Conservation (phyloP, 2,113 vertebrate genomes). For the Dicaeum eximium region DNA sequence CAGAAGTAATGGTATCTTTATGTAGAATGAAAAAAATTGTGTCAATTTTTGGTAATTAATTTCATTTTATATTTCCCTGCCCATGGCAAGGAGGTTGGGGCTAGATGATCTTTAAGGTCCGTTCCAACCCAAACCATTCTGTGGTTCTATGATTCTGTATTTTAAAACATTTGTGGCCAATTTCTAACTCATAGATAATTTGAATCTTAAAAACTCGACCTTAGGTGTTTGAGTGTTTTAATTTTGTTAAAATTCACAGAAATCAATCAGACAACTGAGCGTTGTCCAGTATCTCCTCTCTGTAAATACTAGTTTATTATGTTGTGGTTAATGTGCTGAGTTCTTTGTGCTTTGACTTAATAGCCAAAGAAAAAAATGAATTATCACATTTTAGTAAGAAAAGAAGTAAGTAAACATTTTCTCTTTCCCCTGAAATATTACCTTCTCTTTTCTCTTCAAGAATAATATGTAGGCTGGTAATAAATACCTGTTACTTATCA, state of each 20-base stretch:
- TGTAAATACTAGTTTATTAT: slow-evolving; percentile 71
- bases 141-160: neutral
- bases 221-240: slow-evolving; percentile 60
- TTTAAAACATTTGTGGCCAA: neutral
- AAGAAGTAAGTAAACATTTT: slow-evolving; percentile 38
- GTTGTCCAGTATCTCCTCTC: slow-evolving; percentile 60
- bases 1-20: slow-evolving; percentile 57
- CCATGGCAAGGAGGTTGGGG: neutral
- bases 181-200: slow-evolving; percentile 50
- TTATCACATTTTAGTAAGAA: slow-evolving; percentile 61
- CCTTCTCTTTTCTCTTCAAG: slow-evolving; percentile 13
- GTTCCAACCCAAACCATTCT: neutral
- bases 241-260: slow-evolving; percentile 46
- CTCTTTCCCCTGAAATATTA: slow-evolving; percentile 47
- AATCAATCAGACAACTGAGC: slow-evolving; percentile 47
- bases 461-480: slow-evolving; percentile 23
- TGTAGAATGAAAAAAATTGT: slow-evolving; percentile 41
- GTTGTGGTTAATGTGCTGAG: slow-evolving; percentile 65
- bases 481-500: slow-evolving; percentile 4
- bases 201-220: slow-evolving; percentile 32
- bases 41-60: slow-evolving; percentile 39
- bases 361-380: slow-evolving; percentile 75
- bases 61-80: neutral
- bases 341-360: slow-evolving; percentile 73
- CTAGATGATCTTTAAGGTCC: neutral